Evolutionary conservation across 2,113 vertebrate genomes (phyloP).

Genomic region (Noctilio leporinus): DNA sequence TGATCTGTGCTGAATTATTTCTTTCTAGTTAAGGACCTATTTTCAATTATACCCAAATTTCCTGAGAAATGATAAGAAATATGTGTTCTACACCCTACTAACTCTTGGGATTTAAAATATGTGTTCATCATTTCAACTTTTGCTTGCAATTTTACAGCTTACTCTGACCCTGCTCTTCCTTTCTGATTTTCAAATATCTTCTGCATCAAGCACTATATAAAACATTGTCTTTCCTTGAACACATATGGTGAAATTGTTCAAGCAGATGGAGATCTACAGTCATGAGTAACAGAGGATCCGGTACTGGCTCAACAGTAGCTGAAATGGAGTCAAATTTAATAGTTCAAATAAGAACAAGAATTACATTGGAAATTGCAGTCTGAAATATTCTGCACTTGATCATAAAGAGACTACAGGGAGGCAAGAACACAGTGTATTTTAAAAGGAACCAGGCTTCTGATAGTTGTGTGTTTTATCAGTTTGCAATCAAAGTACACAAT

Average conservation of each 20-base stretch:
- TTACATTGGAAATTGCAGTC: conserved; percentile 59
- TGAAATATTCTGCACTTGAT: conserved; percentile 39
- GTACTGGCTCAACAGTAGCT: neutral
- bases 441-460: neutral
- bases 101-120: conserved; percentile 42
- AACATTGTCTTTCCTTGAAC: conserved; percentile 21
- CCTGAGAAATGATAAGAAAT: conserved; percentile 42
- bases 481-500: conserved; percentile 24
- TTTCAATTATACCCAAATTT: conserved; percentile 57
- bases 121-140: conserved; percentile 45
- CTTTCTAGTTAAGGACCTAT: neutral
- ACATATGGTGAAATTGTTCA: conserved; percentile 38
- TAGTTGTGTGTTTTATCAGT: neutral
- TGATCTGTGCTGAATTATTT: neutral
- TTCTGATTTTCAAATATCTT: conserved; percentile 58
- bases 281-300: neutral
- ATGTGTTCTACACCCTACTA: conserved; percentile 22
- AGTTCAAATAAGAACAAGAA: conserved; percentile 48
- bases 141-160: conserved; percentile 46
- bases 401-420: conserved; percentile 35
- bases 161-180: conserved; percentile 33
- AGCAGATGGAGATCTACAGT: neutral
- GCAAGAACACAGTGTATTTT: conserved; percentile 17
- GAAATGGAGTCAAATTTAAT: conserved; percentile 53
- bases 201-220: conserved; percentile 45